A percentile compares a stretch with the other conserved stretches of the same genome.
phyloP scores from a whole-genome alignment of 2,888 invertebrate species.

The Endotricha flammealis region DNA sequence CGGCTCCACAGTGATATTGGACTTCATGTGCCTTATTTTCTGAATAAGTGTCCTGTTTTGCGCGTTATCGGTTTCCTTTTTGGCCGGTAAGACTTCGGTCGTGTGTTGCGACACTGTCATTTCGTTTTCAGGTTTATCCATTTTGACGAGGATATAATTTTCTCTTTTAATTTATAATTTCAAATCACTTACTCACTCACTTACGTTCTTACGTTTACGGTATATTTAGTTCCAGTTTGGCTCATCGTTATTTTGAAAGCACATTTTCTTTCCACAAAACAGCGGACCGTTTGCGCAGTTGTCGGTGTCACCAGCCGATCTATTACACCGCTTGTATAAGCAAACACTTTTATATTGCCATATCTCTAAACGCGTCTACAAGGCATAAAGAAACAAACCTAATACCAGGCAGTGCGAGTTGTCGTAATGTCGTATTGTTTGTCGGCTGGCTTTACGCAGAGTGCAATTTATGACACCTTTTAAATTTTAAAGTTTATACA shows the following conservation, averaged over 20 bases:
- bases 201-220: neutral
- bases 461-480: too few relatives aligned
- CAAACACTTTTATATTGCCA: constrained; percentile 64
- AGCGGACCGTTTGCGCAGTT: constrained; percentile 26
- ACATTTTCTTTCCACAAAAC: constrained; percentile 32
- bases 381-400: constrained; percentile 51
- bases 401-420: too few relatives aligned
- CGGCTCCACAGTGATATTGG: constrained; percentile 85
- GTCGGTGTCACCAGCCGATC: constrained; percentile 30
- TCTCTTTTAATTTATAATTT: neutral
- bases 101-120: constrained; percentile 28
- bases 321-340: constrained; percentile 56
- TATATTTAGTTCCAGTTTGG: constrained; percentile 19
- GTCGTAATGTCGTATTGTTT: too few relatives aligned
- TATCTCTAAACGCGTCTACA: constrained; percentile 56
- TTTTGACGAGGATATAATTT: constrained; percentile 23
- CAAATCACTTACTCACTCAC: too few relatives aligned
- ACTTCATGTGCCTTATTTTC: constrained; percentile 67
- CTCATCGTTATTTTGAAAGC: constrained; percentile 35
- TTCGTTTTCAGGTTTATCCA: constrained; percentile 38
- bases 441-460: too few relatives aligned
- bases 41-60: constrained; percentile 55
- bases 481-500: too few relatives aligned
- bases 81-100: constrained; percentile 49
- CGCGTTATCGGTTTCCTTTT: constrained; percentile 37